Evolutionary conservation across 2,888 invertebrate species (phyloP), one percentile per base, ranked within the genome.

Genomic region (Spatulosminthurus flaviceps): DNA sequence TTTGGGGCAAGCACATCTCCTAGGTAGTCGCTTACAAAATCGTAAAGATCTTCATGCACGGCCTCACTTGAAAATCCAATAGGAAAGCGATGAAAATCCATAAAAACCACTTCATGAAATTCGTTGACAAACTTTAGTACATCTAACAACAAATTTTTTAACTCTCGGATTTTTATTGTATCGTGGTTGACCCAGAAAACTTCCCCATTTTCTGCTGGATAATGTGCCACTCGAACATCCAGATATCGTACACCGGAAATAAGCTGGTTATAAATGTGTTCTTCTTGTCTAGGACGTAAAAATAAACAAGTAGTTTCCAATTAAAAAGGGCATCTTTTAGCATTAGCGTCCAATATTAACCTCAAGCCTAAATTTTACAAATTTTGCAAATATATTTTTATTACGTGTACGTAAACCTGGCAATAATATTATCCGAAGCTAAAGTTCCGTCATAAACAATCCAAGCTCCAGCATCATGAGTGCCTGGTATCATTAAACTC

Each of bases 41-140:
- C 81, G 7, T 88, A 86, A n/a, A 90, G 86, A 69, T 87, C 86
- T 0, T 85, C 77, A 82, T 90, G 89, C 4, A 86, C 83, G 0
- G 77, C 77, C n/a, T 80, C 79, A 26, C 90, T 89, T 0, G n/a
- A 13, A 29, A 92, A 91, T 1, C 92, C 92, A 29, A 91, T 88
- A 0, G 94, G 94, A 87, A 95, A 94, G 81, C 93, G 91, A 86
- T 95, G 94, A 67, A 95, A 93, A 86, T 95, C 95, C 71, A 95
- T 87, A 80, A 95, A 91, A 5, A 95, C 89, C 28, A 94, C 89
- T 89, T 94, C 94, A 82, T 90, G 88, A 19, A 91, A 91, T 82
- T 89, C 89, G 42, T 88, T 86, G 1, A 92, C 88, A 86, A 92
- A 92, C 11, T 87, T 87, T 85, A 88, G 89, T 0, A 91, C 88